Percentiles rank a stretch among this genome's conserved stretches.
Conservation (phyloP, 1,140 invertebrate species). For the Amyelois transitella region DNA sequence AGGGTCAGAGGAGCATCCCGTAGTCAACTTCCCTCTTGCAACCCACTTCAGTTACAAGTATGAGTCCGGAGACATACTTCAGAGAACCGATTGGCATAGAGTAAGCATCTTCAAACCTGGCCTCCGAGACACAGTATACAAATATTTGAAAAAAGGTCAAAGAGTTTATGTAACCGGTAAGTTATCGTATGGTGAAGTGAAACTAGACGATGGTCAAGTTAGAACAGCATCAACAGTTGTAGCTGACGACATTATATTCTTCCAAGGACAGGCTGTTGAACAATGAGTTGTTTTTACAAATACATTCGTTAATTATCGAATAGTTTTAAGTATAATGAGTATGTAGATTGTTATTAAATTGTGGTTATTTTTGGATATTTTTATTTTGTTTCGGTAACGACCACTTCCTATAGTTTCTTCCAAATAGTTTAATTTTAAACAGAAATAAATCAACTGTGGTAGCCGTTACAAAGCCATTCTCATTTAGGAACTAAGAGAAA, state of each 20-base stretch:
- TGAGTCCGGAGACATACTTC: conserved; percentile 84
- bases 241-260: conserved; percentile 91
- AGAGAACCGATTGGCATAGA: conserved; percentile 94
- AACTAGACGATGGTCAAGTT: conserved; percentile 83
- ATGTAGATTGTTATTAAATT: not conserved
- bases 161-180: conserved; percentile 88
- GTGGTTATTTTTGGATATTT: not conserved
- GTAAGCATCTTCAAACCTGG: conserved; percentile 90
- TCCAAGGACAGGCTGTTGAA: conserved; percentile 62
- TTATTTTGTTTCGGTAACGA: not conserved
- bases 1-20: conserved; percentile 87
- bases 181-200: conserved; percentile 90
- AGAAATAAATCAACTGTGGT: not conserved
- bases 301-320: not conserved
- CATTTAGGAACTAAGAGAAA: not conserved
- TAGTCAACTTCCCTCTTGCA: conserved; percentile 92
- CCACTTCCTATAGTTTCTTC: not conserved
- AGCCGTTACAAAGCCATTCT: not conserved
- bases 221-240: conserved; percentile 85
- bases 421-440: not conserved
- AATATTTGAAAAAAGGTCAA: conserved; percentile 90
- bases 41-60: conserved; percentile 90
- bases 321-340: conserved; percentile 3
- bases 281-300: not conserved
- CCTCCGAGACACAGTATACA: conserved; percentile 84